Conservation (phyloP, 2,113 vertebrate species). For the Malurus elegans region DNA sequence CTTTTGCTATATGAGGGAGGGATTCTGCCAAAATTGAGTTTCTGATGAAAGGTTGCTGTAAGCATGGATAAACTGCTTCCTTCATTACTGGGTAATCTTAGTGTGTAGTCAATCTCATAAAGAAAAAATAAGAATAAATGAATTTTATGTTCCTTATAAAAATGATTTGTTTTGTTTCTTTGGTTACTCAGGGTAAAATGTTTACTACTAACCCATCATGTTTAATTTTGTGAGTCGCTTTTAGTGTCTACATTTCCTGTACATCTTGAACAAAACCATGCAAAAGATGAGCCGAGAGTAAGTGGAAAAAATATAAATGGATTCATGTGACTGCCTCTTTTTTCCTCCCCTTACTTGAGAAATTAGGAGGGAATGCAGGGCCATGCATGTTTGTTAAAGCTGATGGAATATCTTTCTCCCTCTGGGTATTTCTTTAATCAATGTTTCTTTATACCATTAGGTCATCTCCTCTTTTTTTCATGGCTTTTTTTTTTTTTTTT, state of each 20-base stretch:
- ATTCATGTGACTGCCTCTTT: slow-evolving; percentile 24
- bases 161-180: neutral
- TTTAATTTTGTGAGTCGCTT: neutral
- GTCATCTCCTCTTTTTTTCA: slow-evolving; percentile 21
- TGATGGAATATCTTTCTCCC: neutral
- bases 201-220: neutral
- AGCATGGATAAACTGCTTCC: neutral
- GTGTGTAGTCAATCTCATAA: neutral
- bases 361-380: neutral
- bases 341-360: neutral
- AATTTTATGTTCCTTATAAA: neutral
- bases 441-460: slow-evolving; percentile 47
- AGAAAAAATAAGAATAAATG: neutral
- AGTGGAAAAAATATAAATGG: slow-evolving; percentile 26
- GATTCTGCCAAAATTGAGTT: neutral
- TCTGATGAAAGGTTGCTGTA: neutral
- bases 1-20: neutral
- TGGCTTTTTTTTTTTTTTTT: neutral
- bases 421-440: slow-evolving; percentile 54
- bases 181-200: neutral
- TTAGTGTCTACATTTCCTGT: neutral
- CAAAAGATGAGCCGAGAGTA: neutral
- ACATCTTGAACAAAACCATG: slow-evolving; percentile 1
- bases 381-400: neutral
- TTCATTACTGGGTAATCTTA: neutral